These are phyloP conservation scores for Gonatopus flavifemur DNA, from an alignment of 1,140 invertebrate genomes.

Conservation along the genomic window DNA sequence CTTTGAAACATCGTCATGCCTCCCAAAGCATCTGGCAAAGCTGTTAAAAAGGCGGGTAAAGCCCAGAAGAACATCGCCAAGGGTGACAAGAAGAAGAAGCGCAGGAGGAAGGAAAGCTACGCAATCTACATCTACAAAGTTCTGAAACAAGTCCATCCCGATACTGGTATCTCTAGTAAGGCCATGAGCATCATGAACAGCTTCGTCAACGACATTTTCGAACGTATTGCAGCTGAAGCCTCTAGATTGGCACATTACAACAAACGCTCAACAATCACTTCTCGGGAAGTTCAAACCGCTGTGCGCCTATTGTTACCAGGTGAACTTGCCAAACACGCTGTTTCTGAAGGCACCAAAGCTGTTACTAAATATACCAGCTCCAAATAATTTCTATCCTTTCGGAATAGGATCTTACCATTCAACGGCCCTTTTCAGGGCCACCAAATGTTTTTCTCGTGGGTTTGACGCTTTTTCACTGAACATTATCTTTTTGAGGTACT, in stretches of 20 bases:
- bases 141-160: slow-evolving; percentile 68
- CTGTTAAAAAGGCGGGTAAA: slow-evolving; percentile 61
- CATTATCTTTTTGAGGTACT: too few species aligned
- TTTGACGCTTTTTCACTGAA: not conserved
- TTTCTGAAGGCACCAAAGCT: slow-evolving; percentile 23
- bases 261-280: slow-evolving; percentile 58
- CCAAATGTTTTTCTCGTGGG: not conserved
- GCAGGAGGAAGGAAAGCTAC: slow-evolving; percentile 68
- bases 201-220: slow-evolving; percentile 64
- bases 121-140: slow-evolving; percentile 74
- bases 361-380: slow-evolving; percentile 44
- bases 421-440: slow-evolving; percentile 31
- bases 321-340: slow-evolving; percentile 44
- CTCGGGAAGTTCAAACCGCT: slow-evolving; percentile 54
- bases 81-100: slow-evolving; percentile 62
- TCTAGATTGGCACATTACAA: slow-evolving; percentile 60
- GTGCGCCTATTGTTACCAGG: slow-evolving; percentile 52
- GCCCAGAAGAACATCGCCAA: slow-evolving; percentile 62
- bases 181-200: slow-evolving; percentile 71
- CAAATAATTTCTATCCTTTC: slow-evolving; percentile 22
- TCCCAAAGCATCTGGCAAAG: slow-evolving; percentile 56
- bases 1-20: too few species aligned
- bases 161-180: slow-evolving; percentile 61
- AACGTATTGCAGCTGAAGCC: slow-evolving; percentile 65
- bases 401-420: not conserved